Percentiles rank a stretch among this genome's conserved stretches.
Evolutionary conservation across 2,888 invertebrate genomes (phyloP).

Genomic region (Schizotus pectinicornis): DNA sequence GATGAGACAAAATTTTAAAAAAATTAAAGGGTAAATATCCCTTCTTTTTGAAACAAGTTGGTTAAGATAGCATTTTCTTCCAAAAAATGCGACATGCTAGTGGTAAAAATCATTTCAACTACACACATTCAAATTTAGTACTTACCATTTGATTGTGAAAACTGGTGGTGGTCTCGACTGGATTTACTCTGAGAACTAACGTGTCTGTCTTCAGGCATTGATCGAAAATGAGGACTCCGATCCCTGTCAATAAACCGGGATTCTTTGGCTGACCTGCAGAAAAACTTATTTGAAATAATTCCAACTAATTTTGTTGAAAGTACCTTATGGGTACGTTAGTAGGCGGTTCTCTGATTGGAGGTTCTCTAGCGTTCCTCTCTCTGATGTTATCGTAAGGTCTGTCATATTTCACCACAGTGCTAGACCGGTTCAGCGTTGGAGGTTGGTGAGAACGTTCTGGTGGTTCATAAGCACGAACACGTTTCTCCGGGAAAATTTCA

Average conservation of each 20-base stretch:
- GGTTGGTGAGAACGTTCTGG: conserved; percentile 36
- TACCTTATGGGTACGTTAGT: conserved; percentile 16
- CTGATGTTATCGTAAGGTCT: conserved; percentile 37
- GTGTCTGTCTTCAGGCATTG: conserved; percentile 46
- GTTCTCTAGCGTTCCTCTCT: conserved; percentile 35
- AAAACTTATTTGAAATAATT: conserved; percentile 18
- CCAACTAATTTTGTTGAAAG: background rate
- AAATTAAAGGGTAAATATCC: too few relatives aligned
- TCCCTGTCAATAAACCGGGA: conserved; percentile 49
- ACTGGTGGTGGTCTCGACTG: conserved; percentile 29
- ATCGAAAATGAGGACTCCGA: conserved; percentile 51
- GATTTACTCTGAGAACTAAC: conserved; percentile 53
- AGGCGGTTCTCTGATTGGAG: conserved; percentile 26
- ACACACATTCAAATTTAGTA: background rate
- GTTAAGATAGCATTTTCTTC: too few relatives aligned
- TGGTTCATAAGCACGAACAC: conserved; percentile 45
- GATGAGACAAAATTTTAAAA: too few relatives aligned
- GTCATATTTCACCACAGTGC: conserved; percentile 34
- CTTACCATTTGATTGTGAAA: conserved; percentile 27
- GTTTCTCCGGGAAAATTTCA: conserved; percentile 46
- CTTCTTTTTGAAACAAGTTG: too few relatives aligned
- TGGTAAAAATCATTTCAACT: too few relatives aligned
- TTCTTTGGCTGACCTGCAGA: conserved; percentile 39
- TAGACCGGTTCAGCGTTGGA: conserved; percentile 36
- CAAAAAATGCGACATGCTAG: too few relatives aligned